Evolutionary conservation across 2,113 vertebrate genomes (phyloP).

Genomic region (Axis porcinus): DNA sequence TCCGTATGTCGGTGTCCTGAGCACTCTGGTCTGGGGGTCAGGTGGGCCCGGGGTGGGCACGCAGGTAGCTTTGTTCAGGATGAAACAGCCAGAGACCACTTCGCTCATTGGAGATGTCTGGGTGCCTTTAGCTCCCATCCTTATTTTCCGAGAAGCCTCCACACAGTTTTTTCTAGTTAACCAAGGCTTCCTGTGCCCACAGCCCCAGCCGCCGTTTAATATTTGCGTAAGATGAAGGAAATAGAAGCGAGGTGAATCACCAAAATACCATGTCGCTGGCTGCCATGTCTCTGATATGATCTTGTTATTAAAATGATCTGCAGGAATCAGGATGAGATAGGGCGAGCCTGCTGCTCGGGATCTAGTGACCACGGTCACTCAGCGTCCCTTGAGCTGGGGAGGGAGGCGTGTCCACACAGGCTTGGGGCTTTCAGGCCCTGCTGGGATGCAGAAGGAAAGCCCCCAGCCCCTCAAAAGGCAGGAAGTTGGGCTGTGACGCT

Average conservation of each 20-base stretch:
- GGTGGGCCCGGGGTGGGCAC: background rate
- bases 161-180: rapidly evolving
- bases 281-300: background rate
- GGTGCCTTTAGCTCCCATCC: background rate
- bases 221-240: background rate
- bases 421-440: background rate
- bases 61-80: background rate
- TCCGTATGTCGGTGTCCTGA: background rate
- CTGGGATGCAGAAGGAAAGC: background rate
- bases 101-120: background rate
- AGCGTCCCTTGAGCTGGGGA: rapidly evolving
- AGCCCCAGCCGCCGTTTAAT: background rate
- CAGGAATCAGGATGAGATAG: background rate
- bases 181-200: background rate
- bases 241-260: background rate
- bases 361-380: rapidly evolving
- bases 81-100: background rate
- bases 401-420: background rate
- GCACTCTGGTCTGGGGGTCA: background rate
- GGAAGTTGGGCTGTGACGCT: background rate
- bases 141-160: background rate
- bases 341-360: background rate
- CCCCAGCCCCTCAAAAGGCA: background rate
- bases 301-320: background rate
- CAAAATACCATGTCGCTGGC: rapidly evolving